These are phyloP conservation scores for Rana temporaria DNA, from an alignment of 2,113 vertebrate species.

Conservation along the genomic window DNA sequence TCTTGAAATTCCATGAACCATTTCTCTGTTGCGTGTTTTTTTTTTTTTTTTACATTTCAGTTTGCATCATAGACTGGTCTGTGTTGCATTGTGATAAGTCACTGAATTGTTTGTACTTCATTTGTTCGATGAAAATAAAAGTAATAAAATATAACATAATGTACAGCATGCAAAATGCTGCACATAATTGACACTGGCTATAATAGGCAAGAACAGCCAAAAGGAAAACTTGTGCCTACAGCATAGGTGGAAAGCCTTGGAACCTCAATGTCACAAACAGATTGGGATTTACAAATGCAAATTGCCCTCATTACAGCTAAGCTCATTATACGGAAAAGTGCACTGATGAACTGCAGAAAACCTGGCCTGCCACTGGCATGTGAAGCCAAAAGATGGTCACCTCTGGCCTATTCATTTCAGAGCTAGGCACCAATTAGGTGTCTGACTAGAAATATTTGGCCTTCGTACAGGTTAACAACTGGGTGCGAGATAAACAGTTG, in stretches of 20 bases:
- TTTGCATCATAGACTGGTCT: too few species aligned
- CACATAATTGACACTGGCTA: not conserved
- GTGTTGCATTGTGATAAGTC: too few species aligned
- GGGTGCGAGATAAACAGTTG: slow-evolving; percentile 26
- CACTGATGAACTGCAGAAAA: slow-evolving; percentile 40
- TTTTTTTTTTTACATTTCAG: too few species aligned
- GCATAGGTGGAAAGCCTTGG: slow-evolving; percentile 12
- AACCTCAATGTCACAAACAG: slow-evolving; percentile 50
- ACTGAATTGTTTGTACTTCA: not conserved
- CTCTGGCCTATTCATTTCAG: slow-evolving; percentile 40
- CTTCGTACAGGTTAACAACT: slow-evolving; percentile 1
- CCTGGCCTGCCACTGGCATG: slow-evolving; percentile 14
- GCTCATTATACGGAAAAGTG: slow-evolving; percentile 39
- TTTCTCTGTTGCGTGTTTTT: too few species aligned
- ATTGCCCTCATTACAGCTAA: slow-evolving; percentile 50
- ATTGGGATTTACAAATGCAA: slow-evolving; percentile 55
- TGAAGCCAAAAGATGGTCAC: slow-evolving; percentile 35
- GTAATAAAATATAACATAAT: not conserved
- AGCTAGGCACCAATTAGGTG: slow-evolving; percentile 32
- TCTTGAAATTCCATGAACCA: too few species aligned
- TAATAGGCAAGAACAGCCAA: not conserved
- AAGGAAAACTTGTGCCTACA: not conserved
- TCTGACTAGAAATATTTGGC: slow-evolving; percentile 40
- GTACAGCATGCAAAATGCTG: too few species aligned
- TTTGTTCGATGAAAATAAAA: not conserved